Base-by-base conservation (phyloP, 2,888 invertebrate species). In the Campoplex capitator region DNA sequence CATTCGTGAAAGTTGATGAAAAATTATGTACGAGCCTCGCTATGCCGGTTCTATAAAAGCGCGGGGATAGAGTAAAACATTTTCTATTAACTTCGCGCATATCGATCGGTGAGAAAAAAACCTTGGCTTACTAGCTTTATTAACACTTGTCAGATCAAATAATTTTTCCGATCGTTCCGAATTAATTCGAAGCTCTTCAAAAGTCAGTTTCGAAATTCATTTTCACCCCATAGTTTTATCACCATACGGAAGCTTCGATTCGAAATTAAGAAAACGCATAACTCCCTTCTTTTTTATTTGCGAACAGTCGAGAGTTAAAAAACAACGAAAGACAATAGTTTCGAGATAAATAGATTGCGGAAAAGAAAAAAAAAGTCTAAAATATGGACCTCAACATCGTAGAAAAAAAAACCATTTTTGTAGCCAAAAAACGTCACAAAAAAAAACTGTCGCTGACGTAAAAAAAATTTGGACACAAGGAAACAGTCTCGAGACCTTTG, bases 111-210 rank as follows among this genome's bases (percentile, higher is more conserved):
- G 3, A 16, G 28, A 62, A 62, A 23, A 32, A 32, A 58, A 32
- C 32, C 28, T 32, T 1, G 62, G 7, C 32, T 16, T 1, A 13
- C 13, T 3, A 1, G 13, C 13, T 58, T 7, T 28, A 4, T 28
- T 28, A 48, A 3, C 0, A 48, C 18, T 28, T 13, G 32, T 28
- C 28, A 13, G 23, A 13, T 3, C 1, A 32, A 32, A 58, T 11
- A 11, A 28, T 4, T 2, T 13, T 16, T 58, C 13, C 28, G 58
- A 58, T 32, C 16, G 32, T 32, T 73, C 48, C 51, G 75, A 70
- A 83, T 68, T 67, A 73, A 73, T 68, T 54, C 42, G 76, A 85
- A 56, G 13, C 45, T 13, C 38, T 32, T 13, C 16, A 13, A 48
- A 45, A 28, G 13, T 18, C 35, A 32, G 18, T 16, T 38, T 28